Evolutionary conservation across 2,888 invertebrate species (phyloP).

Genomic region (Entomobrya proxima): DNA sequence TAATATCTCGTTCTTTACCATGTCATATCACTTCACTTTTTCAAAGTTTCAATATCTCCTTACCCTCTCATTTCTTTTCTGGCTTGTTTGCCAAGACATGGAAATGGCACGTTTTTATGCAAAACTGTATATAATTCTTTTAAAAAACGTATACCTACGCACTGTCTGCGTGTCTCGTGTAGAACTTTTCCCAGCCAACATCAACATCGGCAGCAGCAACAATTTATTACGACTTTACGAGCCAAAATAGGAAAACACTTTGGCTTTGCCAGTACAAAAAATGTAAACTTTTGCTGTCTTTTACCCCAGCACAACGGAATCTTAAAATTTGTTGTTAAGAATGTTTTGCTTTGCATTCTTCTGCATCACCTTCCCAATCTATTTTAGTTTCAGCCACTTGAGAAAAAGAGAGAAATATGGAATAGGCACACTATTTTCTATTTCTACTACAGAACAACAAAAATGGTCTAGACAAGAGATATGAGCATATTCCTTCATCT

Average conservation of each 20-base stretch:
- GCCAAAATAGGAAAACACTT: not conserved
- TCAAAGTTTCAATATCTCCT: conserved; percentile 49
- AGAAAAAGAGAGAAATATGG: too few relatives aligned
- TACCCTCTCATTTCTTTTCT: not conserved
- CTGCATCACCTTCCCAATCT: conserved; percentile 41
- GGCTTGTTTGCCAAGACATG: conserved; percentile 20
- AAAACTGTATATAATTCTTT: conserved; percentile 30
- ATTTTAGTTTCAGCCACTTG: not conserved
- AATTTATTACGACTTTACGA: conserved; percentile 17
- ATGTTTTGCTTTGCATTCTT: conserved; percentile 39
- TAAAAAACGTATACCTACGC: not conserved
- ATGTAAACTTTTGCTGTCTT: not conserved
- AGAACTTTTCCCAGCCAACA: not conserved
- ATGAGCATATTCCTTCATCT: conserved; percentile 22
- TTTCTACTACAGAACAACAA: not conserved
- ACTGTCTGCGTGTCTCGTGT: not conserved
- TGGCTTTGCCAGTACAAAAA: not conserved
- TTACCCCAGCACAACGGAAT: not conserved
- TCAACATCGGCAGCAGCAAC: not conserved
- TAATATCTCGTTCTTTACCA: conserved; percentile 1
- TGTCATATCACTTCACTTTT: conserved; percentile 31
- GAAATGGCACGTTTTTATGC: conserved; percentile 31
- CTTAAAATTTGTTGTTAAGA: not conserved
- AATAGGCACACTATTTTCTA: too few relatives aligned
- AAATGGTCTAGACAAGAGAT: not conserved